Conservation (phyloP, 2,888 invertebrate genomes). For the Drosophila heteroneura region DNA sequence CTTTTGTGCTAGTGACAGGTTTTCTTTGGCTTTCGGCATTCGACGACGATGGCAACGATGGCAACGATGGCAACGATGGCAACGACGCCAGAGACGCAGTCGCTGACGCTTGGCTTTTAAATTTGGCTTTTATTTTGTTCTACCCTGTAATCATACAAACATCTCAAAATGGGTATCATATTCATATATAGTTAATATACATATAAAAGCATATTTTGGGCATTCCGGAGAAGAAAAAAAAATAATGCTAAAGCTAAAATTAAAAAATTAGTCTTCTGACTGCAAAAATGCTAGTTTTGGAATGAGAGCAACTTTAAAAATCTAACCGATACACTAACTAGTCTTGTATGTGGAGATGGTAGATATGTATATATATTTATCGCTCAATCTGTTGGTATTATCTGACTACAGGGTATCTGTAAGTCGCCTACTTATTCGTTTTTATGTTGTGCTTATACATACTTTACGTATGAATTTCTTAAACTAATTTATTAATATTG, state of each 20-base stretch:
- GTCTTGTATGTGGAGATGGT: not conserved
- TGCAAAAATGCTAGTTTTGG: not conserved
- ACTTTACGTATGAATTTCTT: slow-evolving; percentile 42
- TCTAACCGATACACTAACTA: not conserved
- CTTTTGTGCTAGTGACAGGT: slow-evolving; percentile 52
- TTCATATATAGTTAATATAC: not conserved
- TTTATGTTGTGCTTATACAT: slow-evolving; percentile 6
- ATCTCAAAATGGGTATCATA: not conserved
- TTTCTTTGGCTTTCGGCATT: slow-evolving; percentile 44
- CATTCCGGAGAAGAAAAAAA: not conserved
- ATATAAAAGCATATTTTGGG: not conserved
- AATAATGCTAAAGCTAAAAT: not conserved
- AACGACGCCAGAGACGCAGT: slow-evolving; percentile 9
- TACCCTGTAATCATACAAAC: slow-evolving; percentile 26
- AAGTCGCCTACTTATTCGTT: not conserved
- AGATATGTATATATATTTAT: not conserved
- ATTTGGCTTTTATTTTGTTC: slow-evolving; percentile 41
- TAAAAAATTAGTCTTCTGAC: not conserved
- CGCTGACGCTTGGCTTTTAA: slow-evolving; percentile 36
- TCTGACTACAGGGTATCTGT: slow-evolving; percentile 14
- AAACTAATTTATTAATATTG: slow-evolving; percentile 72
- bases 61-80: slow-evolving; percentile 1
- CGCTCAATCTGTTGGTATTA: not conserved
- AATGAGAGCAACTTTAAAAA: not conserved
- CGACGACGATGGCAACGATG: slow-evolving; percentile 4